phyloP scores from a whole-genome alignment of 2,888 invertebrate species.

The Tineola bisselliella region DNA sequence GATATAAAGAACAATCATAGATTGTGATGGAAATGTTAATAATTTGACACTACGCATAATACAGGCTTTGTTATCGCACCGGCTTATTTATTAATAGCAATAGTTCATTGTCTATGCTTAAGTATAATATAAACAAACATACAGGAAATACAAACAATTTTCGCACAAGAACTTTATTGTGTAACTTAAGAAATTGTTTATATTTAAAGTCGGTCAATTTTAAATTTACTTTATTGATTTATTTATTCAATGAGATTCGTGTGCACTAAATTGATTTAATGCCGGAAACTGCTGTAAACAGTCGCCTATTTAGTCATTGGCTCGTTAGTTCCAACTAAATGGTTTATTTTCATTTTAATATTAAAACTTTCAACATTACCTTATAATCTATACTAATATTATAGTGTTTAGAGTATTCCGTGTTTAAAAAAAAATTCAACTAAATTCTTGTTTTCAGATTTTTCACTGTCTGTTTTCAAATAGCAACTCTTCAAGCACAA shows the following conservation, averaged over 20 bases:
- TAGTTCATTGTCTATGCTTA: conserved; percentile 14
- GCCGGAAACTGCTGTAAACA: not conserved
- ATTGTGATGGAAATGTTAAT: conserved; percentile 48
- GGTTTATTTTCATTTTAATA: not conserved
- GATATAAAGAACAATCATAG: conserved; percentile 41
- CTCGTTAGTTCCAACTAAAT: not conserved
- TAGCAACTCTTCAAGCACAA: conserved; percentile 38
- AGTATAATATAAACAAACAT: conserved; percentile 2
- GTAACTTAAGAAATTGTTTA: too few relatives aligned
- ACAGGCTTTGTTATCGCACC: too few relatives aligned
- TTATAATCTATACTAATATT: too few relatives aligned
- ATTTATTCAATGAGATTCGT: not conserved
- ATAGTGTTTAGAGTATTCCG: too few relatives aligned
- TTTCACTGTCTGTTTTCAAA: conserved; percentile 34
- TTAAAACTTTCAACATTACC: not conserved
- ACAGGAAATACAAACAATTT: not conserved
- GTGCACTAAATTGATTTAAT: not conserved
- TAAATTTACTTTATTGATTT: too few relatives aligned
- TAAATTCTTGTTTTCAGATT: conserved; percentile 51
- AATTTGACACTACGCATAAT: conserved; percentile 30
- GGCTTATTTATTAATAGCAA: conserved; percentile 14
- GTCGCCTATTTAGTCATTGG: not conserved
- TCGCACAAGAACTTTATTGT: not conserved
- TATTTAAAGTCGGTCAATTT: too few relatives aligned
- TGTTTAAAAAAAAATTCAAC: too few relatives aligned